Conservation (phyloP, 2,888 invertebrate genomes). For the Tenthredo notha region DNA sequence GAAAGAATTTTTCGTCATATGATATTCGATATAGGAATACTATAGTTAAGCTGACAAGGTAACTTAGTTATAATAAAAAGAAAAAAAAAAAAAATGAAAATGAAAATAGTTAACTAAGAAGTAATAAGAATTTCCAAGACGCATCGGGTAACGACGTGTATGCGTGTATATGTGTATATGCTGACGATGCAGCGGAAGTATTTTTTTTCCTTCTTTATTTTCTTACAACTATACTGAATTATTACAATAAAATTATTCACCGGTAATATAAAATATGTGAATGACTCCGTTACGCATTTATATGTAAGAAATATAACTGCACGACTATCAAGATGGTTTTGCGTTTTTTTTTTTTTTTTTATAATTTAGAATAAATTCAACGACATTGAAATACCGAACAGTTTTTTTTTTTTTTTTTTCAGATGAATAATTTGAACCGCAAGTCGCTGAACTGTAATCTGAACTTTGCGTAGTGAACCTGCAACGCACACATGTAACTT, state of each 20-base stretch:
- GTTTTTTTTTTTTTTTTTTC: background rate
- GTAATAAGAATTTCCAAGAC: background rate
- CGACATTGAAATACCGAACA: background rate
- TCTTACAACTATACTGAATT: background rate
- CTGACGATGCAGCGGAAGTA: constrained; percentile 22
- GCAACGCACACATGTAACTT: background rate
- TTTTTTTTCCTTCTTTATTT: background rate
- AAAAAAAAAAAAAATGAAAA: no score
- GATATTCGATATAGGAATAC: constrained; percentile 1
- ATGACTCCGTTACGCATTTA: background rate
- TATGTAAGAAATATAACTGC: background rate
- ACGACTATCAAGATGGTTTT: background rate
- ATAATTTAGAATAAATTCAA: background rate
- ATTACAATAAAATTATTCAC: background rate
- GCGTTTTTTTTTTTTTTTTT: no score
- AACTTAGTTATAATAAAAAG: background rate
- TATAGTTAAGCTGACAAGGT: background rate
- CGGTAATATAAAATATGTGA: background rate
- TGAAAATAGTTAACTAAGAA: background rate
- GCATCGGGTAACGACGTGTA: background rate
- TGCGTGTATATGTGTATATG: background rate
- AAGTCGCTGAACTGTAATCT: constrained; percentile 9
- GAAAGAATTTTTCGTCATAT: background rate
- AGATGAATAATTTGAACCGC: background rate
- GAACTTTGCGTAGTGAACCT: constrained; percentile 32